These are phyloP conservation scores for Drosophila leontia DNA, from an alignment of 1,140 invertebrate genomes.

Conservation along the genomic window DNA sequence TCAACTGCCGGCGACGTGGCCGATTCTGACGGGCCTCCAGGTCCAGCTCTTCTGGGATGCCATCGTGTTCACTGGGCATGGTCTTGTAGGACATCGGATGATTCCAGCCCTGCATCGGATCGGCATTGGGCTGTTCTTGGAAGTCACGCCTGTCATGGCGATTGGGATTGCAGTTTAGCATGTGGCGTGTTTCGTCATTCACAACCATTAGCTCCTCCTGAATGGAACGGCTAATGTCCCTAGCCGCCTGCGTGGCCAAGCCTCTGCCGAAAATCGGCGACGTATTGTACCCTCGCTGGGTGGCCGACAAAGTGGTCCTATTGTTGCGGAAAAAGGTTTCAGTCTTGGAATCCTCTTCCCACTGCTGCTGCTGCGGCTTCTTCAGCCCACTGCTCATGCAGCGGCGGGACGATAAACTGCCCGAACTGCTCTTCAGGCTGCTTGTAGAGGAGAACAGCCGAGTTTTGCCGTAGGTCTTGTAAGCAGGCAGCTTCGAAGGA, in stretches of 20 bases:
- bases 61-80: no score
- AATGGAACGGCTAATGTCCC: constrained; percentile 59
- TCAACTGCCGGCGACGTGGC: constrained; percentile 24
- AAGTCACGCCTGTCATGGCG: background rate
- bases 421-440: constrained; percentile 7
- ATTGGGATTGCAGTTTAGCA: constrained; percentile 35
- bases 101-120: constrained; percentile 56
- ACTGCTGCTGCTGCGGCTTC: background rate
- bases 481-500: constrained; percentile 5
- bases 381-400: constrained; percentile 1
- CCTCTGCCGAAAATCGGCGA: background rate
- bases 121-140: background rate
- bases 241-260: constrained; percentile 17
- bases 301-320: constrained; percentile 17
- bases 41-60: background rate
- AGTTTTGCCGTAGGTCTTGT: constrained; percentile 50
- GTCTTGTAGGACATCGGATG: constrained; percentile 17
- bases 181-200: constrained; percentile 13
- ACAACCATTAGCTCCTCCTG: constrained; percentile 60
- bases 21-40: background rate
- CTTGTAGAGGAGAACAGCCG: constrained; percentile 36
- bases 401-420: background rate
- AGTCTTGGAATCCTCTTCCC: background rate
- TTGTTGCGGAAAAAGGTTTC: background rate
- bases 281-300: constrained; percentile 41